phyloP scores from a whole-genome alignment of 2,797 vertebrate species.

The Poeciliopsis gracilis region DNA sequence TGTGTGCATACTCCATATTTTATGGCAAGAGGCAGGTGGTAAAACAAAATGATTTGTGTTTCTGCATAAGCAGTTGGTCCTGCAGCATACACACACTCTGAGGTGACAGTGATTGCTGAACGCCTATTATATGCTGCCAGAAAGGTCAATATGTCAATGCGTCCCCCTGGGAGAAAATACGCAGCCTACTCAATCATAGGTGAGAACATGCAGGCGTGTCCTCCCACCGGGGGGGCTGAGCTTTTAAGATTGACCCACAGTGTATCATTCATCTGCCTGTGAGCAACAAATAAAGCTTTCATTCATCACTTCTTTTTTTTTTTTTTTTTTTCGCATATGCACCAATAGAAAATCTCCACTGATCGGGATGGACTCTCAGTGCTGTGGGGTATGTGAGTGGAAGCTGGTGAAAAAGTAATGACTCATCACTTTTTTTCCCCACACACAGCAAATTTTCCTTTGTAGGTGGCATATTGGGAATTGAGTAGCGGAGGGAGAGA shows the following conservation, averaged over 20 bases:
- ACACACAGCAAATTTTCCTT: conserved; percentile 43
- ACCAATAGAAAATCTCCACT: conserved; percentile 31
- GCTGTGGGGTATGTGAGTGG: conserved; percentile 30
- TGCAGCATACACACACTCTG: conserved; percentile 32
- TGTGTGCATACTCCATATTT: conserved; percentile 64
- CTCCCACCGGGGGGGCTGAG: conserved; percentile 14
- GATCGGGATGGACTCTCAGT: conserved; percentile 45
- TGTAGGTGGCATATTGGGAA: conserved; percentile 46
- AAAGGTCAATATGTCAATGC: conserved; percentile 64
- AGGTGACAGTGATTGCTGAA: conserved; percentile 68
- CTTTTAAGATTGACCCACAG: conserved; percentile 37
- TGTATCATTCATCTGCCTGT: conserved; percentile 48
- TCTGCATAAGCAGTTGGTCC: conserved; percentile 48
- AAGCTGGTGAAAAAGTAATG: conserved; percentile 59
- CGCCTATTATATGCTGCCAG: conserved; percentile 55
- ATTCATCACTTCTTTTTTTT: conserved; percentile 53
- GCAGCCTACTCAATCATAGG: conserved; percentile 52
- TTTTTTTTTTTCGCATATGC: conserved; percentile 14
- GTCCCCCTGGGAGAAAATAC: conserved; percentile 29
- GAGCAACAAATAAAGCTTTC: conserved; percentile 57
- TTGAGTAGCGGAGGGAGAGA: conserved; percentile 26
- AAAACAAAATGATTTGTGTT: conserved; percentile 69
- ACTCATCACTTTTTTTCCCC: conserved; percentile 67
- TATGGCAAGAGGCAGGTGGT: conserved; percentile 56
- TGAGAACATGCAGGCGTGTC: conserved; percentile 28